Conservation (phyloP, 1,140 invertebrate genomes). For the Calycopis cecrops region DNA sequence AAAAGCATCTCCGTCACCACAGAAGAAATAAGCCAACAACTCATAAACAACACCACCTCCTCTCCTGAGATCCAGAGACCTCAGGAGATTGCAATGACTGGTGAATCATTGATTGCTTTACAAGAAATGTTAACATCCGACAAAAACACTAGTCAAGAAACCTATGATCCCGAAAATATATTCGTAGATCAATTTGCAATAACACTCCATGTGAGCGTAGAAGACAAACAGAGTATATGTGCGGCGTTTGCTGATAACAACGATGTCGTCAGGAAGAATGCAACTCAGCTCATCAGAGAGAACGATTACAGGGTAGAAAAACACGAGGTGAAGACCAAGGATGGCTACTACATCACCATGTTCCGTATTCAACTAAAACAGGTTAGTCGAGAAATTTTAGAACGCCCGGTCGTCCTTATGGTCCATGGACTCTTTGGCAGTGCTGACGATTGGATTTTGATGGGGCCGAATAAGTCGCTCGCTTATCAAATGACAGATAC, state of each 20-base stretch:
- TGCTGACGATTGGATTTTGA: constrained; percentile 78
- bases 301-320: constrained; percentile 77
- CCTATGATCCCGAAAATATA: constrained; percentile 29
- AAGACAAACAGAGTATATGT: constrained; percentile 43
- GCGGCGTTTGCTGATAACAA: constrained; percentile 26
- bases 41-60: background rate
- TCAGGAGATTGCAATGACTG: constrained; percentile 23
- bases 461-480: constrained; percentile 71
- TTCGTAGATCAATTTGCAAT: constrained; percentile 40
- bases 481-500: constrained; percentile 63
- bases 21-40: too few species aligned
- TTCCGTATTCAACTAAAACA: constrained; percentile 74
- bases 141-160: background rate
- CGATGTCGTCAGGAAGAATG: constrained; percentile 38
- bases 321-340: constrained; percentile 75
- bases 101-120: constrained; percentile 16
- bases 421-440: constrained; percentile 81
- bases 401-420: too few species aligned
- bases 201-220: constrained; percentile 40
- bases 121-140: background rate
- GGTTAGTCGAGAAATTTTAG: background rate
- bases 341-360: constrained; percentile 77
- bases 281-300: constrained; percentile 48
- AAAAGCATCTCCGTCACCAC: too few species aligned
- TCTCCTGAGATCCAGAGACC: too few species aligned